Conservation (phyloP, 2,113 vertebrate species). For the Toxostoma redivivum region DNA sequence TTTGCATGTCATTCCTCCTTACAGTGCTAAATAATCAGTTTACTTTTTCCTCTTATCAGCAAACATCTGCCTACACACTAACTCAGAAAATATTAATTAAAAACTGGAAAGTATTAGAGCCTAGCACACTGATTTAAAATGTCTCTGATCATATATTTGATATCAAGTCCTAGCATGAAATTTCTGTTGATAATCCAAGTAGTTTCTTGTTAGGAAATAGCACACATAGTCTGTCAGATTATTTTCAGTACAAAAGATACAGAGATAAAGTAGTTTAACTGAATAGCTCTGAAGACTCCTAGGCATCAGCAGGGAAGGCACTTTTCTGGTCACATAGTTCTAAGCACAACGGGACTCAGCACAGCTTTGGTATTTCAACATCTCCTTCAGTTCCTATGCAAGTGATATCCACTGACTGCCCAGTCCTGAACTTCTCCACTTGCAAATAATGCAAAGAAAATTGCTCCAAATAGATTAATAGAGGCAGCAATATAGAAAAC, state of each 20-base stretch:
- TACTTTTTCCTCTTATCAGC: background rate
- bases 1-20: background rate
- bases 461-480: constrained; percentile 89
- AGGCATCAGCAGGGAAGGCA: constrained; percentile 65
- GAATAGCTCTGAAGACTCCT: constrained; percentile 13
- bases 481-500: constrained; percentile 94
- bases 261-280: constrained; percentile 22
- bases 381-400: constrained; percentile 69
- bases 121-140: background rate
- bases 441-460: constrained; percentile 84
- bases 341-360: background rate
- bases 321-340: constrained; percentile 58
- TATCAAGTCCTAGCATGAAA: constrained; percentile 18
- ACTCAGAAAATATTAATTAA: constrained; percentile 21
- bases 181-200: background rate
- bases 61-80: constrained; percentile 20
- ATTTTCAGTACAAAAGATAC: constrained; percentile 33
- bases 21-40: background rate
- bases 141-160: constrained; percentile 5
- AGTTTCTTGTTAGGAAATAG: constrained; percentile 25
- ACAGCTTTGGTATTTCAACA: constrained; percentile 9
- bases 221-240: background rate
- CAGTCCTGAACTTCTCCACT: constrained; percentile 88
- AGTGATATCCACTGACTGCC: constrained; percentile 76
- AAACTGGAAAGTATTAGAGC: background rate